Conservation (phyloP, 2,888 invertebrate genomes). For the Philhelius pedissequus region DNA sequence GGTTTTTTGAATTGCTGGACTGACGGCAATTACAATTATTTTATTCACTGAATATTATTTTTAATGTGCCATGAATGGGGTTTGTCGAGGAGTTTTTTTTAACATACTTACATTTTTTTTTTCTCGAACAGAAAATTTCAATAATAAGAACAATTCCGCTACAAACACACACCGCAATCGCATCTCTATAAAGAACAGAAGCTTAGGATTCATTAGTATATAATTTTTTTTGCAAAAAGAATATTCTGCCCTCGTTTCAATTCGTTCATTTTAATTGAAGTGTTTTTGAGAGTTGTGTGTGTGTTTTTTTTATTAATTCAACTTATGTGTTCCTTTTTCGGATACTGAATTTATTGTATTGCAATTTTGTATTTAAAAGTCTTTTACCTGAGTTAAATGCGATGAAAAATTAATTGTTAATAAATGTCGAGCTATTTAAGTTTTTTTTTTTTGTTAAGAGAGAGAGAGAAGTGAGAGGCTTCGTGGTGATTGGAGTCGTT, state of each 20-base stretch:
- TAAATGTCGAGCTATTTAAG: slow-evolving; percentile 49
- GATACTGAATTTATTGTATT: slow-evolving; percentile 36
- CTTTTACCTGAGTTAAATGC: slow-evolving; percentile 45
- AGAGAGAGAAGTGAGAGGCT: not conserved
- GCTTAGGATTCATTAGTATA: slow-evolving; percentile 17
- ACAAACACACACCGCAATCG: slow-evolving; percentile 19
- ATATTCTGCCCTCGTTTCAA: slow-evolving; percentile 36
- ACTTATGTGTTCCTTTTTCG: slow-evolving; percentile 25
- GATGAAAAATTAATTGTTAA: slow-evolving; percentile 63
- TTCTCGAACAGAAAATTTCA: slow-evolving; percentile 22
- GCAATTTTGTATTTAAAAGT: slow-evolving; percentile 19
- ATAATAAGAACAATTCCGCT: slow-evolving; percentile 51
- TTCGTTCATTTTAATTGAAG: slow-evolving; percentile 53
- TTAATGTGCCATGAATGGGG: slow-evolving; percentile 34
- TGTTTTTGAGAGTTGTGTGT: slow-evolving; percentile 39
- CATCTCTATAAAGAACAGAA: not conserved
- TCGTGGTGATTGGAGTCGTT: slow-evolving; percentile 20
- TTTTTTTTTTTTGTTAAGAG: not conserved
- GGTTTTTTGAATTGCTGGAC: slow-evolving; percentile 52
- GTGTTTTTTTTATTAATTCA: slow-evolving; percentile 28
- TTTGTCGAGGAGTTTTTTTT: slow-evolving; percentile 42
- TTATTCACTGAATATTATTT: slow-evolving; percentile 29
- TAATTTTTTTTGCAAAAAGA: not conserved
- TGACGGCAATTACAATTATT: slow-evolving; percentile 67
- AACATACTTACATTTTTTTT: slow-evolving; percentile 23